These are phyloP conservation scores for Hydractinia echinata DNA, from an alignment of 30 jellyfish, hydroid and myxozoan genomes.

Conservation along the genomic window DNA sequence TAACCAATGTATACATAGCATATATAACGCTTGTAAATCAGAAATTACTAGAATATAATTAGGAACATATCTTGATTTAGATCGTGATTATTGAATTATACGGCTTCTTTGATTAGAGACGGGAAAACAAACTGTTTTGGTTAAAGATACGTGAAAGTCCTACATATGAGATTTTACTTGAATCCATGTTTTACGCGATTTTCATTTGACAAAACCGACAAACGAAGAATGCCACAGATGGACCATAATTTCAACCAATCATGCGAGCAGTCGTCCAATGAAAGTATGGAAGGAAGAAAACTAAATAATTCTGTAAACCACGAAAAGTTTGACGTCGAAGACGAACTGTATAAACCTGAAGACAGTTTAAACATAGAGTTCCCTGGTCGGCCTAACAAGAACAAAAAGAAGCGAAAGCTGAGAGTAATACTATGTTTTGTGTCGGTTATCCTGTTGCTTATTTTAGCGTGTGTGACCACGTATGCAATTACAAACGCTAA, in stretches of 20 bases:
- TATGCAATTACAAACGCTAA: slow-evolving; percentile 1
- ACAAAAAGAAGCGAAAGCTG: neutral
- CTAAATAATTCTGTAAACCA: neutral
- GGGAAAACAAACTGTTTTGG: too few species aligned
- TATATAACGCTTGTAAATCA: too few species aligned
- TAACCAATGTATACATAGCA: too few species aligned
- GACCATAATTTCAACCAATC: slow-evolving; percentile 8
- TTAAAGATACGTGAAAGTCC: too few species aligned
- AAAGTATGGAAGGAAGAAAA: neutral
- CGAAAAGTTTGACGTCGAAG: neutral
- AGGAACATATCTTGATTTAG: too few species aligned
- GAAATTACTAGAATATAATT: too few species aligned
- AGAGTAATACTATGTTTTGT: neutral
- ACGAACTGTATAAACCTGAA: neutral
- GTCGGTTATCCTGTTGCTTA: neutral
- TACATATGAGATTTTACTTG: slow-evolving; percentile 22
- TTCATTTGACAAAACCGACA: slow-evolving; percentile 14
- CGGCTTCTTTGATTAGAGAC: too few species aligned
- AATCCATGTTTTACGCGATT: slow-evolving; percentile 25
- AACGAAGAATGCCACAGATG: neutral
- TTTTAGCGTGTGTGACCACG: neutral
- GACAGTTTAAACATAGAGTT: neutral
- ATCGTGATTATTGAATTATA: too few species aligned
- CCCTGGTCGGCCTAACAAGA: neutral
- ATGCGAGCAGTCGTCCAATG: neutral